Percentiles rank a stretch among this genome's conserved stretches.
phyloP scores from a whole-genome alignment of 30 jellyfish, hydroid and myxozoan species.

The Catostylus mosaicus region DNA sequence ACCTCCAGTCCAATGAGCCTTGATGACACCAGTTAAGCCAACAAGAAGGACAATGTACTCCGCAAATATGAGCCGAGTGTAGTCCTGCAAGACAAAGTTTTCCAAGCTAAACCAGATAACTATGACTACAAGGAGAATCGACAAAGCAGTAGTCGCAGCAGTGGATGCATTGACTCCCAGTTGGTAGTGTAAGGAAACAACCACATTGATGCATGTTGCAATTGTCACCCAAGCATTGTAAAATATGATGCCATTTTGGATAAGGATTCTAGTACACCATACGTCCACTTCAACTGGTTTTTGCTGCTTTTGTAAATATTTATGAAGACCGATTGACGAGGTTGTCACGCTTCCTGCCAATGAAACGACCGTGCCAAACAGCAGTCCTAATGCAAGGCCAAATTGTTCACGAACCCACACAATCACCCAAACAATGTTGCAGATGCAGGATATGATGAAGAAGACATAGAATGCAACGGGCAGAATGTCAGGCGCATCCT shows the following conservation, averaged over 20 bases:
- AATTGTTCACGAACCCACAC: conserved; percentile 62
- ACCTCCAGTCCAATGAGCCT: conserved; percentile 62
- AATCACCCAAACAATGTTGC: conserved; percentile 58
- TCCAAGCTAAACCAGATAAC: conserved; percentile 69
- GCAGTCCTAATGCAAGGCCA: conserved; percentile 32
- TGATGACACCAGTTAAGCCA: conserved; percentile 56
- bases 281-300: conserved; percentile 38
- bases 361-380: conserved; percentile 29
- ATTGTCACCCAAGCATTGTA: conserved; percentile 67
- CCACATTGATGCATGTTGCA: conserved; percentile 60
- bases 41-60: conserved; percentile 60
- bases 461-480: conserved; percentile 60
- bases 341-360: conserved; percentile 46
- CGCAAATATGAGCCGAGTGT: conserved; percentile 53
- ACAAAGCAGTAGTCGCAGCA: conserved; percentile 55
- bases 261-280: conserved; percentile 53
- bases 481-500: conserved; percentile 58
- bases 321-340: conserved; percentile 61
- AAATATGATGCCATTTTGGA: conserved; percentile 65
- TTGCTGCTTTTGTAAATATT: conserved; percentile 15
- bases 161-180: conserved; percentile 1
- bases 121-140: conserved; percentile 46
- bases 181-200: conserved; percentile 34
- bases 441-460: conserved; percentile 48
- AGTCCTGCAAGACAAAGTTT: conserved; percentile 24